Percentiles rank a stretch among this genome's conserved stretches.
phyloP scores from a whole-genome alignment of 2,797 vertebrate genomes.

The Xyrichtys novacula region DNA sequence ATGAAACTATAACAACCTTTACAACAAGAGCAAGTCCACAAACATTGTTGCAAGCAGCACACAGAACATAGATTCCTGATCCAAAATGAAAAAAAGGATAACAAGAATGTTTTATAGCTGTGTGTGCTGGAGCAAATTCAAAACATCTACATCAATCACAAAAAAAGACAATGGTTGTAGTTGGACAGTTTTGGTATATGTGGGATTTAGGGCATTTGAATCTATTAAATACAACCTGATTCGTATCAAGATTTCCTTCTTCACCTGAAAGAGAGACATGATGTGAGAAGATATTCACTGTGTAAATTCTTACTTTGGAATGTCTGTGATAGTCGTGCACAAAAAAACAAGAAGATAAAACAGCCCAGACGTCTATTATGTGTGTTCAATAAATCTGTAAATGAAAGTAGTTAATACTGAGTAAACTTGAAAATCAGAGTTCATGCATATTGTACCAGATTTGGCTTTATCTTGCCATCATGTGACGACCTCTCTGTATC shows the following conservation, averaged over 20 bases:
- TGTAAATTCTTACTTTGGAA: constrained; percentile 6
- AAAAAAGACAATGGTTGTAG: background rate
- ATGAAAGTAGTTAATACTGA: background rate
- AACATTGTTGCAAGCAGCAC: constrained; percentile 1
- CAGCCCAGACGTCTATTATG: background rate
- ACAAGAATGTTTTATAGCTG: constrained; percentile 1
- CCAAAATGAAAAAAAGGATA: constrained; percentile 5
- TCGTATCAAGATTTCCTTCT: no score
- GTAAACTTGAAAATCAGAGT: constrained; percentile 15
- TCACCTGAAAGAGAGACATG: constrained; percentile 10
- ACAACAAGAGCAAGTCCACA: background rate
- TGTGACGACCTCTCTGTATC: constrained; percentile 3
- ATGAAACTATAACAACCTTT: constrained; percentile 8
- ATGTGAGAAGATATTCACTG: background rate
- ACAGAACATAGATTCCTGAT: background rate
- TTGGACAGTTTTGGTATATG: constrained; percentile 23
- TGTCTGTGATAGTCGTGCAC: background rate
- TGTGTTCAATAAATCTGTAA: background rate
- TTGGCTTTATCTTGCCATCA: constrained; percentile 8
- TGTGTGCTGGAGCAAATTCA: constrained; percentile 2
- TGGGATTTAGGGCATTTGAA: constrained; percentile 1
- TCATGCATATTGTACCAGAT: background rate
- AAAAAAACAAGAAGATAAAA: background rate
- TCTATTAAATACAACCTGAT: background rate
- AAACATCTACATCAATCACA: constrained; percentile 11